Conservation (phyloP, 2,888 invertebrate species). For the Pyrrhosoma nymphula region DNA sequence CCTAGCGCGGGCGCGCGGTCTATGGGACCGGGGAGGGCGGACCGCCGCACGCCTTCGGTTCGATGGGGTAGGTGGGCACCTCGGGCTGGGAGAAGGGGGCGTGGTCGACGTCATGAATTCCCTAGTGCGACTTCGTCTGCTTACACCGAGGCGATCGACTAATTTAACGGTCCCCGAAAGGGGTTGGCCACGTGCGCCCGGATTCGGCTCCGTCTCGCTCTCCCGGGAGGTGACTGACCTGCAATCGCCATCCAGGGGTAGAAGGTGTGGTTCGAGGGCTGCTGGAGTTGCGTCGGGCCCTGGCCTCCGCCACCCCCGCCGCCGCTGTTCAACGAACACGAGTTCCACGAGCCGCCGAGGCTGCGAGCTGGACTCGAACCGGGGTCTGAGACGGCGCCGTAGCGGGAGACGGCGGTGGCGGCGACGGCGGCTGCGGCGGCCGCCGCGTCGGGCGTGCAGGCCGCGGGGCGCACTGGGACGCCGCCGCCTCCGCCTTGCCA, state of each 20-base stretch:
- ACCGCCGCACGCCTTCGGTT: not conserved
- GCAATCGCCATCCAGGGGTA: slow-evolving; percentile 99
- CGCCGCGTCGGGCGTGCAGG: slow-evolving; percentile 88
- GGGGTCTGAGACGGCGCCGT: slow-evolving; percentile 84
- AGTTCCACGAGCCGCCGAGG: slow-evolving; percentile 88
- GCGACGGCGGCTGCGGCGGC: slow-evolving; percentile 85
- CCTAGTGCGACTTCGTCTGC: not conserved
- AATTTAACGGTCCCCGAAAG: not conserved
- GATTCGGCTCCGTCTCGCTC: not conserved
- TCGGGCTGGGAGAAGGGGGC: slow-evolving; percentile 45
- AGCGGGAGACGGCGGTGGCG: slow-evolving; percentile 89
- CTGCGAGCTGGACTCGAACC: slow-evolving; percentile 85
- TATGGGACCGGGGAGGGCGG: not conserved
- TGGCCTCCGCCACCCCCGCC: slow-evolving; percentile 81
- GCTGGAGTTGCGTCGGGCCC: slow-evolving; percentile 91
- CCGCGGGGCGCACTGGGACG: slow-evolving; percentile 88
- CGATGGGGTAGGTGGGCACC: not conserved
- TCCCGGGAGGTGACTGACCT: slow-evolving; percentile 84
- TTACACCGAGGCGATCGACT: not conserved
- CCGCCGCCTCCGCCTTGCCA: slow-evolving; percentile 83
- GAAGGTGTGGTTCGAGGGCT: slow-evolving; percentile 95
- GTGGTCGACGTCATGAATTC: slow-evolving; percentile 53
- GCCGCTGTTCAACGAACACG: slow-evolving; percentile 91
- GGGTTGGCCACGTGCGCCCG: not conserved
- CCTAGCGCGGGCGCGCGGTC: not conserved